phyloP scores from a whole-genome alignment of 2,113 vertebrate species.

The Rhodinocichla rosea region DNA sequence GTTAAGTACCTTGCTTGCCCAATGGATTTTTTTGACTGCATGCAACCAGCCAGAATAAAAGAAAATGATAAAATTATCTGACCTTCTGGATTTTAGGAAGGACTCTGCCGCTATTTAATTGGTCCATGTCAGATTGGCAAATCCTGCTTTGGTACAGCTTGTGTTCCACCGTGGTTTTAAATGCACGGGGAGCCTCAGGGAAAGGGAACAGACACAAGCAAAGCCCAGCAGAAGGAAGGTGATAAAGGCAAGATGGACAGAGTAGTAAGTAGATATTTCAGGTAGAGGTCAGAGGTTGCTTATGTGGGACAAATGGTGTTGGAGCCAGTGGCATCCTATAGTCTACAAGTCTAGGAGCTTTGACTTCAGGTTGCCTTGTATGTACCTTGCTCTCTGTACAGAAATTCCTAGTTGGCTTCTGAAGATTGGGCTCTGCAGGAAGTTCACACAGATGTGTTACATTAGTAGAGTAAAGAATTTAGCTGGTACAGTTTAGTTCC shows the following conservation, averaged over 20 bases:
- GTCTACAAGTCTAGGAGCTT: not conserved
- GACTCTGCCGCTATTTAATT: not conserved
- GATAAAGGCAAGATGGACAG: not conserved
- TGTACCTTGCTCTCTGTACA: not conserved
- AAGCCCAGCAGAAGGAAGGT: not conserved
- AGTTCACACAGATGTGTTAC: not conserved
- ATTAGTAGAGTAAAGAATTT: not conserved
- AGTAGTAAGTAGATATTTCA: not conserved
- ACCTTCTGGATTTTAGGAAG: not conserved
- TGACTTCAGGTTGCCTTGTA: not conserved
- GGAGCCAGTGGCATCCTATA: not conserved
- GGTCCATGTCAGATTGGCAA: not conserved
- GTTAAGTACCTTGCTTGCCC: not conserved
- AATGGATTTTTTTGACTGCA: not conserved
- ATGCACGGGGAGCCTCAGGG: not conserved
- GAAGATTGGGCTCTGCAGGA: not conserved
- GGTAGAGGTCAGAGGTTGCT: not conserved
- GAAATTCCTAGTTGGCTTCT: not conserved
- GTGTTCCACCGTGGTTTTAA: not conserved
- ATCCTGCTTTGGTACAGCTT: not conserved
- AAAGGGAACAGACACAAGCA: not conserved
- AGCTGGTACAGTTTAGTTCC: not conserved
- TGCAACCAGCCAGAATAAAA: not conserved
- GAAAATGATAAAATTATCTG: not conserved
- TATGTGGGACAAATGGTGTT: not conserved